Evolutionary conservation across 1,140 invertebrate species (phyloP), one percentile per base, ranked within the genome.

Genomic region (Delia radicum): DNA sequence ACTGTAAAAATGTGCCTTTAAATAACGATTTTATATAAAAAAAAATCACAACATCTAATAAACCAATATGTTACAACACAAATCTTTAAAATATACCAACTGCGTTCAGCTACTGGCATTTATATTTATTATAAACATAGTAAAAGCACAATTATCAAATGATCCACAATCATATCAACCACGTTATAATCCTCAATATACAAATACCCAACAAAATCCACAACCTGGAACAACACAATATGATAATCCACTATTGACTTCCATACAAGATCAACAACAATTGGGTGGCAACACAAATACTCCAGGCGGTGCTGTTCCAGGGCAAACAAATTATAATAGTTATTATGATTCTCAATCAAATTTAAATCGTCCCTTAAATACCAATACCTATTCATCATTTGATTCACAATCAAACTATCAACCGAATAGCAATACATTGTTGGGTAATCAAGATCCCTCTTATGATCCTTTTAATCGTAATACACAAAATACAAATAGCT

Each of bases 401-500:
- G 79, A 81, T 55, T 55, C 48, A 55, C 48, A 55, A 69, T 37
- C 65, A 8, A 76, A 73, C 76, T 83, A 21, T 76, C 78, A 1
- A 76, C 81, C 12, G 81, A 77, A 72, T 8, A 24, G 80, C 2
- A 69, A 42, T 27, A 69, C 12, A 12, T 26, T 74, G 21, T 24
- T 74, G 29, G 71, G 69, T 31, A 55, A 48, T 55, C 24, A 46
- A 24, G 73, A 7, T 18, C 48, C 78, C 1, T 78, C 82, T 65
- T 85, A 85, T 21, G 83, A 85, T 74, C 80, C 83, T 2, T 85
- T 85, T 15, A 79, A 83, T 69, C 79, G 83, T 3, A 69, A 69
- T 33, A 24, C 21, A 15, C n/a, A n/a, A 28, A 33, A 37, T 69
- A 33, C 28, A 15, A 84, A 82, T 71, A 79, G 63, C 33, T 37